Conservation (phyloP, 2,888 invertebrate genomes). For the Lepidochitona cinerea region DNA sequence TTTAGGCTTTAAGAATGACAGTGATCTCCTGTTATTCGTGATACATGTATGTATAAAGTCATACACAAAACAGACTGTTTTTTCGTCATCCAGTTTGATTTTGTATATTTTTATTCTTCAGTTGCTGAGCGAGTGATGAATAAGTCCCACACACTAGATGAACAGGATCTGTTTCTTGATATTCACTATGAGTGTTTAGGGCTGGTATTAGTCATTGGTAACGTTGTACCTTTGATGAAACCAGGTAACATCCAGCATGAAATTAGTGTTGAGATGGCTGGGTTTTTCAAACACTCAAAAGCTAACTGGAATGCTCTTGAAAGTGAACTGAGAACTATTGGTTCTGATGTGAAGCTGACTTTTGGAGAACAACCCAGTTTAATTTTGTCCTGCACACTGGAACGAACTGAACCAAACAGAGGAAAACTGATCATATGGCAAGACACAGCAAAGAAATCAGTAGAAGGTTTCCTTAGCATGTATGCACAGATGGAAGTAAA, state of each 20-base stretch:
- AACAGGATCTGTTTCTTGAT: neutral
- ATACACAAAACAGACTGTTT: too few species aligned
- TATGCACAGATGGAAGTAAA: neutral
- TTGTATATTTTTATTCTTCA: neutral
- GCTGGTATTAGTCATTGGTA: neutral
- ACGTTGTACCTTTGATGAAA: neutral
- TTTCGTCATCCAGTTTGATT: neutral
- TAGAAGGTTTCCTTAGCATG: neutral
- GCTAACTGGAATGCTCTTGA: neutral
- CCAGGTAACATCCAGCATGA: neutral
- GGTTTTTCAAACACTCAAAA: neutral
- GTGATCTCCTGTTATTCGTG: too few species aligned
- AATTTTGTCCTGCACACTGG: neutral
- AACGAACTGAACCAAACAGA: neutral
- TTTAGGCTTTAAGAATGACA: too few species aligned
- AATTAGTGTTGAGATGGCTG: neutral
- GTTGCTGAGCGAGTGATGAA: neutral
- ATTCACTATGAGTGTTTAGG: neutral
- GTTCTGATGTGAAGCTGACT: neutral
- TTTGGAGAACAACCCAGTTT: neutral
- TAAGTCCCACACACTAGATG: neutral
- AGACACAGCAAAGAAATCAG: neutral
- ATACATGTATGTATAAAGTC: too few species aligned
- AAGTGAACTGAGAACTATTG: neutral
- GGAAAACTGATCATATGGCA: neutral